Conservation (phyloP, 2,888 invertebrate species). For the Thecocarcelia acutangulata region DNA sequence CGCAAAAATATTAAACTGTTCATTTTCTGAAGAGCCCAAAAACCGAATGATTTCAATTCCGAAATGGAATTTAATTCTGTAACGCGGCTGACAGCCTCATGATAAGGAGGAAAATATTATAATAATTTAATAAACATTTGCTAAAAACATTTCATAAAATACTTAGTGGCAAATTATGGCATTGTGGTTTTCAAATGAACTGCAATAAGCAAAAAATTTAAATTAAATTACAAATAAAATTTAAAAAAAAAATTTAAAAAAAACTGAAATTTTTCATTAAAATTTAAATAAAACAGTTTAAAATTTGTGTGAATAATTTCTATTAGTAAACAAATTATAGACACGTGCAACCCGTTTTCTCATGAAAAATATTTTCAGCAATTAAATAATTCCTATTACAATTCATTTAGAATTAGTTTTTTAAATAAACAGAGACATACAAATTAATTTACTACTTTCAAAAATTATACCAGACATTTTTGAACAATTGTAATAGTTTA, state of each 20-base stretch:
- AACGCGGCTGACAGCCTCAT: neutral
- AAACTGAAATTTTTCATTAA: too few species aligned
- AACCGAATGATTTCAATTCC: too few species aligned
- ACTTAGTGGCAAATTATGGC: slow-evolving; percentile 24
- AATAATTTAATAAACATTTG: slow-evolving; percentile 10
- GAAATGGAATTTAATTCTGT: too few species aligned
- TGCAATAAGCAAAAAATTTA: slow-evolving; percentile 22
- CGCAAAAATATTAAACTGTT: too few species aligned
- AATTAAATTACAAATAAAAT: too few species aligned
- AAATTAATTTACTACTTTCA: slow-evolving; percentile 1
- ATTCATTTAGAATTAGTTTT: neutral
- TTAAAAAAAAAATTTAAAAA: too few species aligned
- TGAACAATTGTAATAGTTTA: slow-evolving; percentile 19
- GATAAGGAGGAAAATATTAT: neutral
- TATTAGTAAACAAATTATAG: slow-evolving; percentile 25
- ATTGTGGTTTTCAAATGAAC: slow-evolving; percentile 51
- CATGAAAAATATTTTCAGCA: slow-evolving; percentile 33
- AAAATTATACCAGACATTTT: neutral
- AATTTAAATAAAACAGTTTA: slow-evolving; percentile 30
- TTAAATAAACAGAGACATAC: neutral
- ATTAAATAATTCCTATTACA: slow-evolving; percentile 8
- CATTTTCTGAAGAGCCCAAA: too few species aligned
- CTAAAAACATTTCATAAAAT: slow-evolving; percentile 13
- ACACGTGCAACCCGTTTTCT: slow-evolving; percentile 51
- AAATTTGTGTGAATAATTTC: slow-evolving; percentile 37